A percentile compares a stretch with the other conserved stretches of the same genome.
Conservation (phyloP, 2,888 invertebrate species). For the Drosophila subsilvestris region DNA sequence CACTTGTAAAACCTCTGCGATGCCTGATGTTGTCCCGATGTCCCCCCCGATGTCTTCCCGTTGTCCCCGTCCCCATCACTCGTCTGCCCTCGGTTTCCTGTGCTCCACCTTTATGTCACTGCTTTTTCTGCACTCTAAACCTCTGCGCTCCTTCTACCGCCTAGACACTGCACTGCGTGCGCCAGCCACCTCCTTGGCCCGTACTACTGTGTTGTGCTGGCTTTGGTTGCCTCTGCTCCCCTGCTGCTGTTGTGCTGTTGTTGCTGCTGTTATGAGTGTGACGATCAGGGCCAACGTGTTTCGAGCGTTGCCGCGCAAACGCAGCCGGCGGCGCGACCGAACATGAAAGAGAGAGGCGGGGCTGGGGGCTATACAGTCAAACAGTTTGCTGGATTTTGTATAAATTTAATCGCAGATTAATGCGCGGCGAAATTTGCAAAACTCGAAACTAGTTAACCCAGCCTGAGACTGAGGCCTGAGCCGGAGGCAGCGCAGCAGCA, state of each 20-base stretch:
- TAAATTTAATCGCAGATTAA: slow-evolving; percentile 30
- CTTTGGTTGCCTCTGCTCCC: not conserved
- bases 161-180: not conserved
- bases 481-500: not conserved
- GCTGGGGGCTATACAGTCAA: slow-evolving; percentile 30
- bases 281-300: slow-evolving; percentile 76
- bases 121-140: not conserved
- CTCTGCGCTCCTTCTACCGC: not conserved
- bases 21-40: too few relatives aligned
- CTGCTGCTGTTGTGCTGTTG: not conserved
- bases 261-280: slow-evolving; percentile 13
- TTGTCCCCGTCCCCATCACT: too few relatives aligned
- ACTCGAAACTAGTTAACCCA: slow-evolving; percentile 61
- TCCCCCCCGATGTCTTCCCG: too few relatives aligned
- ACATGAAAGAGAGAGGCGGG: not conserved
- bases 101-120: not conserved
- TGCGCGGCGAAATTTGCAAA: slow-evolving; percentile 50
- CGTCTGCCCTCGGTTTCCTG: too few relatives aligned
- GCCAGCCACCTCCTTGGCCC: not conserved
- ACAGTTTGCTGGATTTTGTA: slow-evolving; percentile 24
- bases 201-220: not conserved
- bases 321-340: slow-evolving; percentile 42
- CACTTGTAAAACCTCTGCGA: too few relatives aligned
- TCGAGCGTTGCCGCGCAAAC: slow-evolving; percentile 32
- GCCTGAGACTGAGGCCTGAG: slow-evolving; percentile 1